Percentiles rank a stretch among this genome's conserved stretches.
Evolutionary conservation across 2,888 invertebrate species (phyloP).

Genomic region (Hydrotaea diabolus): DNA sequence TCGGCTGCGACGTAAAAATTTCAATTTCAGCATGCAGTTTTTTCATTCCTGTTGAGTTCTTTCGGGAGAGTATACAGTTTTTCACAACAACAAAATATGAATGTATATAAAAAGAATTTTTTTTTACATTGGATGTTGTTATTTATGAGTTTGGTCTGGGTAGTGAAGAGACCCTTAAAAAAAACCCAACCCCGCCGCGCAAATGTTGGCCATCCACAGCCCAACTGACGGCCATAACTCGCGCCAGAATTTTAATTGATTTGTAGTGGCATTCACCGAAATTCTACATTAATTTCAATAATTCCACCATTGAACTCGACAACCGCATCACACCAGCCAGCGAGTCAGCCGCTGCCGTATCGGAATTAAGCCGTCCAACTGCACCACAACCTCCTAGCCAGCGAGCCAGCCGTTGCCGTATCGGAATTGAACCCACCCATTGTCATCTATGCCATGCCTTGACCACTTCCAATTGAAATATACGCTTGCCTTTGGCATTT

Average conservation of each 20-base stretch:
- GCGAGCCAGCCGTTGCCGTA: neutral
- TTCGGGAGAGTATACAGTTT: too few relatives aligned
- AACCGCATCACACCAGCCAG: neutral
- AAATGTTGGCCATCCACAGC: too few relatives aligned
- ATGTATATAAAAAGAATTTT: too few relatives aligned
- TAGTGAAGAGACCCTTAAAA: too few relatives aligned
- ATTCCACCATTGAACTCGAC: neutral
- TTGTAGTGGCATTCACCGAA: slow-evolving; percentile 20
- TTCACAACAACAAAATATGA: neutral
- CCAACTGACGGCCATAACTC: too few relatives aligned
- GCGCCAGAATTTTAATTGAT: slow-evolving; percentile 21
- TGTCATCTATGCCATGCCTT: too few relatives aligned
- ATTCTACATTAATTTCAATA: slow-evolving; percentile 5
- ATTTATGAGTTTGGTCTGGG: too few relatives aligned
- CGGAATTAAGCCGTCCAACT: neutral
- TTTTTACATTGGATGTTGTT: too few relatives aligned
- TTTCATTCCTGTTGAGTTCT: neutral
- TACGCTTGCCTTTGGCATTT: too few relatives aligned
- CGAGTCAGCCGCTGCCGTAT: neutral
- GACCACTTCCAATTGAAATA: too few relatives aligned
- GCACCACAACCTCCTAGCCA: neutral
- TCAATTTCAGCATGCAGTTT: neutral
- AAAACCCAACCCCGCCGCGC: neutral
- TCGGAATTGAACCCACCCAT: neutral
- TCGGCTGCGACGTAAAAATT: neutral